Base-by-base conservation (phyloP, 2,797 vertebrate species). In the Sebastes cheni region DNA sequence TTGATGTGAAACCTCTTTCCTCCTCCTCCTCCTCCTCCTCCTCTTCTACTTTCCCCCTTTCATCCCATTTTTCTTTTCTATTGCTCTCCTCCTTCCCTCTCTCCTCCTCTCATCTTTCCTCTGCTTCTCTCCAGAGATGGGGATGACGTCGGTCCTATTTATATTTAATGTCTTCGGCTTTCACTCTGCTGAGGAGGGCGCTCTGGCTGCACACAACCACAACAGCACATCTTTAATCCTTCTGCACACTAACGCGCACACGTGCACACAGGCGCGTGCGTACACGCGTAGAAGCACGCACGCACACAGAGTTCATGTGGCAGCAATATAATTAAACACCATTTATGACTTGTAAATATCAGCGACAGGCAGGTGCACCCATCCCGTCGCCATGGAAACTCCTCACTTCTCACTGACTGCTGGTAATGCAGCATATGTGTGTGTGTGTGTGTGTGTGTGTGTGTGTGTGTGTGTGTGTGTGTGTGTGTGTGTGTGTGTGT, bases 111-210 rank as follows among this genome's bases (percentile, higher is more conserved):
- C 52, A 6, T 61, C 60, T 66, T 30, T 81, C 42, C 54, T 23
- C 77, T 46, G 56, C 8, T 68, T 80, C 72, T 86, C 88, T 88
- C 82, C 72, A 8, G 81, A 82, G 86, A 90, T 30, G 58, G 3
- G 1, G 72, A 76, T 94, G 93, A 93, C 89, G 89, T 91, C 54
- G 13, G 79, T 81, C 75, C 91, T 93, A 93, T 93, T 93, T 93
- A 91, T 93, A 92, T 89, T 90, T 90, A 67, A 91, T 89, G 86
- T 87, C 69, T 85, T 79, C 78, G 36, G 80, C 79, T 76, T 68
- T 72, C 80, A 52, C 75, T 86, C 76, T 81, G 79, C 81, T 75
- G 65, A 54, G 75, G 79, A 88, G 61, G 46, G 77, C 5, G 65
- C 76, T 79, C 65, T 8, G 67, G 64, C 80, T 77, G 69, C 75